These are phyloP conservation scores for Darevskia mixta DNA, from an alignment of 2,797 vertebrate species.

Conservation along the genomic window DNA sequence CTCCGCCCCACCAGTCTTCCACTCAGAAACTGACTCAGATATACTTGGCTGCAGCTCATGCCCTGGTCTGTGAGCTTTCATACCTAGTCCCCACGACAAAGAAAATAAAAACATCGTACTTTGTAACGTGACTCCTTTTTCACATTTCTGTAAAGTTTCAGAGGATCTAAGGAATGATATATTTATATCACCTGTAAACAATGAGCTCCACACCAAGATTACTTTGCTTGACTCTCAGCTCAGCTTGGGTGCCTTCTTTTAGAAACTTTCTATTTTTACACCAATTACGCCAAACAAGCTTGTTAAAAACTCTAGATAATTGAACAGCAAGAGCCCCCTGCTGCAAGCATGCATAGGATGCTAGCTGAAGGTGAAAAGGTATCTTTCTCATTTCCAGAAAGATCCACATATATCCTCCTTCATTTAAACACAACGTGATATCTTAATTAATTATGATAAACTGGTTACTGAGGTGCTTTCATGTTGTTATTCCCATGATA, in stretches of 20 bases:
- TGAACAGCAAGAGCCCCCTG: conserved; percentile 45
- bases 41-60: background rate
- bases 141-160: background rate
- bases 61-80: background rate
- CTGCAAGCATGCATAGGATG: conserved; percentile 49
- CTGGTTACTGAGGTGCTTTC: conserved; percentile 82
- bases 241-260: conserved; percentile 17
- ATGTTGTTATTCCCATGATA: conserved; percentile 81
- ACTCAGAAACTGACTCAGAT: background rate
- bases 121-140: background rate
- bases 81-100: background rate
- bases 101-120: background rate
- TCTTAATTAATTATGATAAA: conserved; percentile 84
- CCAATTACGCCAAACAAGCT: conserved; percentile 54
- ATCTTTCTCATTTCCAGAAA: conserved; percentile 65
- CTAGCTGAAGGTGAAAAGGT: conserved; percentile 48
- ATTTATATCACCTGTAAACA: conserved; percentile 31
- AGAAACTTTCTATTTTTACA: conserved; percentile 50
- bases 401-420: conserved; percentile 67
- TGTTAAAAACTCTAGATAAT: conserved; percentile 47
- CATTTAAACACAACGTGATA: conserved; percentile 81
- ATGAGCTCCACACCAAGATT: background rate
- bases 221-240: conserved; percentile 24
- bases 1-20: background rate
- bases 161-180: conserved; percentile 3